phyloP scores from a whole-genome alignment of 2,113 vertebrate genomes.

The Falco punctatus region DNA sequence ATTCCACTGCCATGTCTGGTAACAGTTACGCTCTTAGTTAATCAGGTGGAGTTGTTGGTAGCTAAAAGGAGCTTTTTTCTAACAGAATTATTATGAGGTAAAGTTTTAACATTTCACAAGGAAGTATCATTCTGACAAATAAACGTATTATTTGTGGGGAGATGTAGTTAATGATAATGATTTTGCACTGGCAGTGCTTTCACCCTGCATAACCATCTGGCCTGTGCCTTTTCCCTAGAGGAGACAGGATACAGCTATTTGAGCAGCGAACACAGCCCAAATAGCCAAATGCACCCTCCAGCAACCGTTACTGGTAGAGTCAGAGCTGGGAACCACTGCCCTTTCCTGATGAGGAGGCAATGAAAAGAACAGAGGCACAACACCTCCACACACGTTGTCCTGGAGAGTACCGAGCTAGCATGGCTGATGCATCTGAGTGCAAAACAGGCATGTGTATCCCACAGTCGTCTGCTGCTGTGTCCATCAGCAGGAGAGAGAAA shows the following conservation, averaged over 20 bases:
- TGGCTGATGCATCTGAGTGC: neutral
- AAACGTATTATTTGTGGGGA: neutral
- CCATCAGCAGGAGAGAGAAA: neutral
- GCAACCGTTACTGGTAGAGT: neutral
- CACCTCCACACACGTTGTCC: neutral
- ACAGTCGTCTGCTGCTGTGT: neutral
- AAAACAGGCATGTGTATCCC: neutral
- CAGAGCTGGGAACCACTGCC: neutral
- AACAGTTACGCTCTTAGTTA: slow-evolving; percentile 2
- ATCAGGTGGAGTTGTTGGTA: neutral
- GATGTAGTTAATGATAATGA: neutral
- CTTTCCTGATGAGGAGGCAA: neutral
- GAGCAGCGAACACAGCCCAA: neutral
- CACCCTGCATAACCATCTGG: slow-evolving; percentile 7
- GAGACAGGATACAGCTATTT: neutral
- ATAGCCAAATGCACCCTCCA: neutral
- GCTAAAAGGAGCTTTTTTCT: neutral
- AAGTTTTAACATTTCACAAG: neutral
- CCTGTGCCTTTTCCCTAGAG: neutral
- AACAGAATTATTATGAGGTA: neutral
- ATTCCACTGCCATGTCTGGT: neutral
- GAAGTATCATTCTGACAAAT: neutral
- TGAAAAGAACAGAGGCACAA: neutral
- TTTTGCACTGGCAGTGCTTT: slow-evolving; percentile 1
- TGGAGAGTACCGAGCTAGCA: neutral